Percentiles rank a stretch among this genome's conserved stretches.
These are phyloP conservation scores for Phalacrocorax aristotelis DNA, from an alignment of 2,113 vertebrate genomes.

Conservation along the genomic window DNA sequence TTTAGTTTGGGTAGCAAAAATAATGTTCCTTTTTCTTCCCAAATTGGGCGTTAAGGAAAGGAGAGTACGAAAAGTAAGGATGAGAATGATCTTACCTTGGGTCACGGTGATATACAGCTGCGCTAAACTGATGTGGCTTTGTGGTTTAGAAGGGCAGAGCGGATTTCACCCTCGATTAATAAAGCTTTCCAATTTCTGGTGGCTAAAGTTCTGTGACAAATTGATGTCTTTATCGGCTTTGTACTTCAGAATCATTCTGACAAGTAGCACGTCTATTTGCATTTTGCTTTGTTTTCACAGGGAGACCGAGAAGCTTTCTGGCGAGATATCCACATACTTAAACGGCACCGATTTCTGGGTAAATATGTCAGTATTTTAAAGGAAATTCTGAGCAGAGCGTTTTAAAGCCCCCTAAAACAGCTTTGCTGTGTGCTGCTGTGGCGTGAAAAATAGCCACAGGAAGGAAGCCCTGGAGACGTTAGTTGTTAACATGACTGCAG, in stretches of 20 bases:
- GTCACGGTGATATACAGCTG: not conserved
- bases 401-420: not conserved
- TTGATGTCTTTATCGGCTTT: not conserved
- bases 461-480: not conserved
- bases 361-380: not conserved
- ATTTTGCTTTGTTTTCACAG: conserved; percentile 3
- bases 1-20: not conserved
- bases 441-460: not conserved
- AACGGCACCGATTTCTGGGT: conserved; percentile 6
- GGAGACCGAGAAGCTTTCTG: not conserved
- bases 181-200: not conserved
- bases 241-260: not conserved
- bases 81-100: not conserved
- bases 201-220: not conserved
- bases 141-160: not conserved
- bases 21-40: not conserved
- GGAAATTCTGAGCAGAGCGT: not conserved
- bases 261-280: not conserved
- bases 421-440: not conserved
- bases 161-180: not conserved
- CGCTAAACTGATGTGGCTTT: not conserved
- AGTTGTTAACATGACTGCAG: not conserved
- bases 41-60: not conserved
- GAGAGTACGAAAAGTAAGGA: not conserved
- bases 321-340: not conserved